Evolutionary conservation across 1,140 invertebrate genomes (phyloP).

Genomic region (Triops longicaudatus): DNA sequence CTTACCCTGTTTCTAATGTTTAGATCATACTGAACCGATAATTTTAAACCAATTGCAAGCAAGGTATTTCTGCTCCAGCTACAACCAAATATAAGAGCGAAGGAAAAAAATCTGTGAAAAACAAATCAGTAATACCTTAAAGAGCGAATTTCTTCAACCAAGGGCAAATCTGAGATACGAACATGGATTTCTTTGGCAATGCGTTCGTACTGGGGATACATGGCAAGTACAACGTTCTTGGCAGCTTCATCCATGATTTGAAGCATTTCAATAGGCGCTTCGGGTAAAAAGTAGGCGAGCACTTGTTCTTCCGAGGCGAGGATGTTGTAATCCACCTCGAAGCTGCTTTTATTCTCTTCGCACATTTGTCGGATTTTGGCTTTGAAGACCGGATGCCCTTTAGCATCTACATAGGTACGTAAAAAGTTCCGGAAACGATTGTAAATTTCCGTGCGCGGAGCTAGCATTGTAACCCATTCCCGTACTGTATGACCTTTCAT

Average conservation of each 20-base stretch:
- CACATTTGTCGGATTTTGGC: slow-evolving; percentile 92
- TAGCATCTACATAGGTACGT: slow-evolving; percentile 76
- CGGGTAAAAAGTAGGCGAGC: slow-evolving; percentile 91
- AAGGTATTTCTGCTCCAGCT: too few species aligned
- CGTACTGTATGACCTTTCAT: slow-evolving; percentile 81
- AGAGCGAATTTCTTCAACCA: slow-evolving; percentile 91
- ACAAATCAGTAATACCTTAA: slow-evolving; percentile 53
- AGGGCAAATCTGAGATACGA: slow-evolving; percentile 84
- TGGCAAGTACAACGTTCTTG: slow-evolving; percentile 85
- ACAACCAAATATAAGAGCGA: too few species aligned
- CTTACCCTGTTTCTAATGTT: not conserved
- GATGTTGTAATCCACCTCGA: slow-evolving; percentile 87
- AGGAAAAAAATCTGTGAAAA: not conserved
- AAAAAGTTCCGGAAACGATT: slow-evolving; percentile 96
- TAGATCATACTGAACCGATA: not conserved
- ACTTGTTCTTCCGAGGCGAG: slow-evolving; percentile 84
- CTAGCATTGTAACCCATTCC: slow-evolving; percentile 94
- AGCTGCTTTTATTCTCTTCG: slow-evolving; percentile 69
- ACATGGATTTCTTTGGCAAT: slow-evolving; percentile 90
- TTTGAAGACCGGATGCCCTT: slow-evolving; percentile 81
- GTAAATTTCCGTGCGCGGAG: slow-evolving; percentile 89
- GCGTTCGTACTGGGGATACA: slow-evolving; percentile 92
- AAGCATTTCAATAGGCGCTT: slow-evolving; percentile 93
- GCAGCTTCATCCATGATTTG: slow-evolving; percentile 92
- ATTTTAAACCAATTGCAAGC: too few species aligned